A percentile compares a stretch with the other conserved stretches of the same genome.
These are phyloP conservation scores for Tribolium madens DNA, from an alignment of 1,140 invertebrate species.

Conservation along the genomic window DNA sequence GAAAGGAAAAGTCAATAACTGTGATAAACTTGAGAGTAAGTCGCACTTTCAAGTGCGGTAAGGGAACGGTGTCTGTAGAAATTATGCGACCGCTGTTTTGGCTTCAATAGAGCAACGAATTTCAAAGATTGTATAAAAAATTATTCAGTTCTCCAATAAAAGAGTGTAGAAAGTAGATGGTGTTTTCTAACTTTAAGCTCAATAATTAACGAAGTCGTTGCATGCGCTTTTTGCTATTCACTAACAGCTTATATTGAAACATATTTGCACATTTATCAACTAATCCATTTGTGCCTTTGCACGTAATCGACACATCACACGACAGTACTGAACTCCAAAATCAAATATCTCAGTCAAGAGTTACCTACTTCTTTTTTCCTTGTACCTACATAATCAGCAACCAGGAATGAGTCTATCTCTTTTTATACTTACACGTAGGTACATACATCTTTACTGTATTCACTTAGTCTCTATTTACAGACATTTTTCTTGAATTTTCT, in stretches of 20 bases:
- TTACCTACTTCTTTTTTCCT: not conserved
- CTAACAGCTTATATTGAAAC: conserved; percentile 6
- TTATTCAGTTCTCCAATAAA: conserved; percentile 4
- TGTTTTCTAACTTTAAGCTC: conserved; percentile 31
- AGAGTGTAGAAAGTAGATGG: conserved; percentile 40
- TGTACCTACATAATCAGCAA: not conserved
- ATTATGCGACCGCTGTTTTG: conserved; percentile 36
- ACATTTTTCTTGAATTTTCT: not conserved
- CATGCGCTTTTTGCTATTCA: conserved; percentile 31
- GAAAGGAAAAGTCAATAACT: conserved; percentile 96
- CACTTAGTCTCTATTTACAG: not conserved
- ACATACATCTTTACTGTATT: not conserved
- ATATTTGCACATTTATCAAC: not conserved
- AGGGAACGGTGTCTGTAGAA: conserved; percentile 54
- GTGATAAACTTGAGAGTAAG: conserved; percentile 96
- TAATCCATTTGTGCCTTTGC: not conserved
- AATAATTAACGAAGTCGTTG: conserved; percentile 7
- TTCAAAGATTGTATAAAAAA: conserved; percentile 10
- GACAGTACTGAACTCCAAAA: not conserved
- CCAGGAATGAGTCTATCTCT: too few species aligned
- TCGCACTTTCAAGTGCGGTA: conserved; percentile 65
- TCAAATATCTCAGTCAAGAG: too few species aligned
- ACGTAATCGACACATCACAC: not conserved
- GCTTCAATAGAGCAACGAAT: conserved; percentile 27
- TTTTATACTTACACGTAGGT: too few species aligned